Base-by-base conservation (phyloP, 2,888 invertebrate species). In the Pristionchus entomophagus region DNA sequence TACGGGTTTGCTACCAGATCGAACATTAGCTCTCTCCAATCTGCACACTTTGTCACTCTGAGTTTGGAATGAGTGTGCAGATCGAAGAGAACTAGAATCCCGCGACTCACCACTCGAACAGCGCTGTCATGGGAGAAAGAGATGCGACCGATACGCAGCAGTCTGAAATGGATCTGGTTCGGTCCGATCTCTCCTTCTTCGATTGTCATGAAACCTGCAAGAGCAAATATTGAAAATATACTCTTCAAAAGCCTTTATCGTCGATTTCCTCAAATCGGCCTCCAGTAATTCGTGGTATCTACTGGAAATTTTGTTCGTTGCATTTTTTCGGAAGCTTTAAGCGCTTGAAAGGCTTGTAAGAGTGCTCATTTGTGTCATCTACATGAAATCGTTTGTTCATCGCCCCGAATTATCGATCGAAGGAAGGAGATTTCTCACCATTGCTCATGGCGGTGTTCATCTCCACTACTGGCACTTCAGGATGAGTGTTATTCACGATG, bases 361-460 rank as follows among this genome's bases (percentile, higher is more conserved):
- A 10, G 45, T 6, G 45, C 45, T 45, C 45, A 45, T 45, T 45
- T 14, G 8, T 45, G 6, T 6, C 45, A n/a, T 45, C 45, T 6
- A 10, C 6, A 45, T 45, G 45, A 45, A 14, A n/a, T n/a, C n/a
- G n/a, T n/a, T n/a, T n/a, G n/a, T n/a, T 14, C 45, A 45, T 45
- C 45, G 14, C 14, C 14, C 45, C 45, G 6, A 45, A 45, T 45
- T 45, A 45, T 45, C 45, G 6, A 45, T 45, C 45, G 14, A 14
- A 45, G 45, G 14, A 10, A 45, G 8, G 45, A 45, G 45, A 45
- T 45, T 45, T 45, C 87, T 84, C 19, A 92, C 92, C 93, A 86
- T 93, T 93, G 86, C 91, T 92, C 93, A 93, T 93, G 4, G 93
- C 92, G 0, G 92, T 92, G 38, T 91, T 93, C 86, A 93, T 84